Base-by-base conservation (phyloP, 2,797 vertebrate species). In the Lophius americanus region DNA sequence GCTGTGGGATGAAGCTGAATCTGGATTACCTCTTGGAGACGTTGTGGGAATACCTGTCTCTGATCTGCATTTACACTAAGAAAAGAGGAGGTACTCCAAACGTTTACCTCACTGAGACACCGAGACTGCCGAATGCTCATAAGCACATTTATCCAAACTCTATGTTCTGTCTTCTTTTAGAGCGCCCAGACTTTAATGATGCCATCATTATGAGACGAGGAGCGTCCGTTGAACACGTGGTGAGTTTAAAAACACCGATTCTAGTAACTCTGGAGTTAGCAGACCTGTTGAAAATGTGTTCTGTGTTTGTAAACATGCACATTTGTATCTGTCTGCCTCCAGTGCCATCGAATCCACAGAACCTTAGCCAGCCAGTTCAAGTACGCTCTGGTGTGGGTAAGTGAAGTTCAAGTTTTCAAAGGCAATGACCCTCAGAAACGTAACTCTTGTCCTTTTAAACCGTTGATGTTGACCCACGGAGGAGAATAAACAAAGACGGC, bases 1-100 rank as follows among this genome's bases (percentile, higher is more conserved):
- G 98, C 81, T 99, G 98, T 59, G 98, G 97, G 48, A 99, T 99
- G 98, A 99, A 98, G 65, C 87, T 99, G 82, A 99, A 99, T 87
- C 88, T 99, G 91, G 98, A 99, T 71, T 98, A 95, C 73, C 90
- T 99, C 64, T 90, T 99, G 81, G 98, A 99, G 84, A 95, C 75
- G 83, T 88, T 99, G 50, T 99, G 98, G 98, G 98, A 99, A 47
- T 98, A 98, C 81, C 88, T 99, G 82, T 92, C 98, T 13, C 93
- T 99, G 64, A 99, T 97, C 85, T 98, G 98, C 87, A 95, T 99
- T 88, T 99, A 94, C 82, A 99, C 98, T 11, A 99, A 99, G 92
- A 99, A 98, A 91, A 94, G 98, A 93, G 98, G 98, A 86, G 96
- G 98, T 99, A 90, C 84, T 8, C 13, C 37, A 11, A 42, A 13